These are phyloP conservation scores for Tamias sibiricus DNA, from an alignment of 2,113 vertebrate species.

Conservation along the genomic window DNA sequence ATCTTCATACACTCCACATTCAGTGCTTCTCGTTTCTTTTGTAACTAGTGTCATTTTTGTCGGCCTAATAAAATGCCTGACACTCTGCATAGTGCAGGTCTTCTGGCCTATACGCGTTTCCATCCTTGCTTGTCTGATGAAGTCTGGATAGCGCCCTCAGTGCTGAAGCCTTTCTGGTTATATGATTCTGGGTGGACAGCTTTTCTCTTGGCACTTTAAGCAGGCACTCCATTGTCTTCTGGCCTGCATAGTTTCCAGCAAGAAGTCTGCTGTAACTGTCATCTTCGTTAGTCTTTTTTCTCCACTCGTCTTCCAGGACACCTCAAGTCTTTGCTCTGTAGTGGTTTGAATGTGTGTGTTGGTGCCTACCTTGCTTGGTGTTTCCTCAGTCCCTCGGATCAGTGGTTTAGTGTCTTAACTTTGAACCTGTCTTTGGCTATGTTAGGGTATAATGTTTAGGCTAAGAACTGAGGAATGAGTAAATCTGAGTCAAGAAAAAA, in stretches of 20 bases:
- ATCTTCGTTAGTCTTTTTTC: not conserved
- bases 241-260: not conserved
- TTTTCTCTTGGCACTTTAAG: not conserved
- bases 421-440: not conserved
- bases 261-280: not conserved
- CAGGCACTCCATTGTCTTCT: not conserved
- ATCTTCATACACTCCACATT: not conserved
- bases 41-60: not conserved
- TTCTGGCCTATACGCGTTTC: not conserved
- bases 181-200: not conserved
- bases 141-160: not conserved
- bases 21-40: not conserved
- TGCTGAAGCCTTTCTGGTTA: not conserved
- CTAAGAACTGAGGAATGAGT: not conserved
- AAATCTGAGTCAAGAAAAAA: not conserved
- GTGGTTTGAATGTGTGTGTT: not conserved
- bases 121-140: not conserved
- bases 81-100: not conserved
- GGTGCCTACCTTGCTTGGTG: not conserved
- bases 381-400: not conserved
- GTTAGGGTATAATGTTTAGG: not conserved
- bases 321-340: not conserved
- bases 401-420: slow-evolving; percentile 2
- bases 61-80: not conserved
- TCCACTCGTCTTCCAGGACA: not conserved